Evolutionary conservation across 2,797 vertebrate species (phyloP), one percentile per base, ranked within the genome.

Genomic region (Crotalus adamanteus): DNA sequence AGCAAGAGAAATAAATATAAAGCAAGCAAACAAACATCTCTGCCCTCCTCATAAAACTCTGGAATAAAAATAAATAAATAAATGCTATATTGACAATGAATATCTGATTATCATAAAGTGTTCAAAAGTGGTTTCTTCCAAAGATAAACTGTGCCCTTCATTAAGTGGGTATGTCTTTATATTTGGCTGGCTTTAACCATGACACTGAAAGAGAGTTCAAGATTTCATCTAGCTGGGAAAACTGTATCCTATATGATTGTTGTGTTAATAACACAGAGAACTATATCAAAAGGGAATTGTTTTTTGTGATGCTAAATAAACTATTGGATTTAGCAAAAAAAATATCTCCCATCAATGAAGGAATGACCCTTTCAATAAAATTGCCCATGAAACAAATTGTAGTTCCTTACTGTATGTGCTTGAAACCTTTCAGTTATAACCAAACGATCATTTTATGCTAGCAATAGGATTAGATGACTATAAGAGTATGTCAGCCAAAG

Each of bases 241-340:
- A 96, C 96, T 88, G 96, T 97, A 95, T 95, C 90, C 69, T 93
- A 90, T 96, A 95, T 96, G 96, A 97, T 95, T 96, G 94, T 95
- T 92, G 92, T 97, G 96, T 97, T 97, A 97, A 97, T 97, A 96
- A 96, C 94, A 96, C 91, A 96, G 94, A 95, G 47, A 95, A 56
- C 95, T 97, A 94, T 96, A 97, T 96, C 96, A 95, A 96, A 96
- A 94, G 95, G 94, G 93, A 95, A 97, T 97, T 96, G 96, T 97
- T 97, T 97, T 97, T 94, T 94, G 69, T 96, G 94, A 95, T 96
- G 95, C 94, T 95, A 96, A 97, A 95, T 94, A 96, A 94, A 95
- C 96, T 96, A 96, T 91, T 92, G 95, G 94, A 0, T 0, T 97
- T 96, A 95, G 93, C 92, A 61, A 53, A 93, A 93, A 93, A 94